Percentiles rank a stretch among this genome's conserved stretches.
Evolutionary conservation across 2,888 invertebrate species (phyloP).

Genomic region (Bombyx huttoni): DNA sequence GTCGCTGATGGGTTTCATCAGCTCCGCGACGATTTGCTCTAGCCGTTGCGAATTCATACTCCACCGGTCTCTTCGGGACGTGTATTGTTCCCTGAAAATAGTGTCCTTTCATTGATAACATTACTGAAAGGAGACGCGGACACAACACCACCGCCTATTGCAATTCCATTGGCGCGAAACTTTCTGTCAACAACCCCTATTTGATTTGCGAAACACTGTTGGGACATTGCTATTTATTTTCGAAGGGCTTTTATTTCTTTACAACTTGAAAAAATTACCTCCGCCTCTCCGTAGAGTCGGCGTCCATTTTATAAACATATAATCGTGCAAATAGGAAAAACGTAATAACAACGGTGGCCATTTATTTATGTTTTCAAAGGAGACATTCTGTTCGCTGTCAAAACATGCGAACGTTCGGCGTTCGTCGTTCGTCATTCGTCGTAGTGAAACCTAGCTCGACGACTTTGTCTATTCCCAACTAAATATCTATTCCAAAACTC

Average conservation of each 20-base stretch:
- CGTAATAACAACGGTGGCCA: constrained; percentile 68
- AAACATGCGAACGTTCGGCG: constrained; percentile 15
- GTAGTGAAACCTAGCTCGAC: constrained; percentile 14
- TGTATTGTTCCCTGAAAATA: constrained; percentile 45
- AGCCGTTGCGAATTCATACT: constrained; percentile 60
- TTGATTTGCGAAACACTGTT: constrained; percentile 28
- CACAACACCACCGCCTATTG: constrained; percentile 26
- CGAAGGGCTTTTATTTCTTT: not conserved
- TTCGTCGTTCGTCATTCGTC: constrained; percentile 26
- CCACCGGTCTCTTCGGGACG: constrained; percentile 48
- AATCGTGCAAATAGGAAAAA: constrained; percentile 51
- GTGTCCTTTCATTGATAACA: constrained; percentile 45
- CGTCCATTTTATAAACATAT: constrained; percentile 65
- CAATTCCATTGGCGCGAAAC: constrained; percentile 55
- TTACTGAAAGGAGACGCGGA: constrained; percentile 36
- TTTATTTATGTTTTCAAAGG: constrained; percentile 64
- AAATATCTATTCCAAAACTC: not conserved
- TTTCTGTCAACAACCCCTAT: constrained; percentile 43
- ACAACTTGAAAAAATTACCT: constrained; percentile 27
- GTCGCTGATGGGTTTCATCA: constrained; percentile 58
- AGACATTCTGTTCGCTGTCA: constrained; percentile 54
- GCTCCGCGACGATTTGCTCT: constrained; percentile 56
- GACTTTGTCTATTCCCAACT: constrained; percentile 16
- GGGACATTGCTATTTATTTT: constrained; percentile 10
- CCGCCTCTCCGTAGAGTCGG: constrained; percentile 34